phyloP scores from a whole-genome alignment of 2,888 invertebrate genomes.

The Ctena decussata region DNA sequence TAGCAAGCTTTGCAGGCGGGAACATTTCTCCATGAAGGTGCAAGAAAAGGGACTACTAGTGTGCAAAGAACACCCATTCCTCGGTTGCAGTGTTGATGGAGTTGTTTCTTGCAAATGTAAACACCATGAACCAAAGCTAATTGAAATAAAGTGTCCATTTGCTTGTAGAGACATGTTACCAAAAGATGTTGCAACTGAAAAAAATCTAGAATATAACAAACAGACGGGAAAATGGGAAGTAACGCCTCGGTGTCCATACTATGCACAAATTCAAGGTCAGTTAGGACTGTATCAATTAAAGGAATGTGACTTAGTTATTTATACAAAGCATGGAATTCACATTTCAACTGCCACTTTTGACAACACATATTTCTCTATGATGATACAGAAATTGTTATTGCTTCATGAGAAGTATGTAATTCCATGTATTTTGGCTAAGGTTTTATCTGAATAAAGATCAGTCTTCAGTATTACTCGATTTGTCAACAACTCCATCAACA shows the following conservation, averaged over 20 bases:
- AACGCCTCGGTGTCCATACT: conserved; percentile 7
- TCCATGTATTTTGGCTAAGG: neutral
- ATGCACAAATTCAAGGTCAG: conserved; percentile 30
- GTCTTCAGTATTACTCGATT: too few relatives aligned
- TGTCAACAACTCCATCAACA: too few relatives aligned
- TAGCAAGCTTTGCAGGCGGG: too few relatives aligned
- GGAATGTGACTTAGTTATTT: conserved; percentile 29
- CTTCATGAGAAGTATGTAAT: conserved; percentile 15
- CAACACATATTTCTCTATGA: neutral
- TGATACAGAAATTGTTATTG: neutral
- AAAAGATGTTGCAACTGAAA: conserved; percentile 13
- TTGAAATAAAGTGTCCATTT: too few relatives aligned
- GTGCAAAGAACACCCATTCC: too few relatives aligned
- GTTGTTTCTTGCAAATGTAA: too few relatives aligned
- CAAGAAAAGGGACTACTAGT: too few relatives aligned
- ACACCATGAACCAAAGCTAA: too few relatives aligned
- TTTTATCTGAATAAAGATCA: neutral
- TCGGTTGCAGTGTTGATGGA: too few relatives aligned
- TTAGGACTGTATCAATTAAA: conserved; percentile 3
- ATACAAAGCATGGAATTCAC: conserved; percentile 23
- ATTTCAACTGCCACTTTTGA: conserved; percentile 12
- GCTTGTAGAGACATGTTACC: neutral
- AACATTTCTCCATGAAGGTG: too few relatives aligned
- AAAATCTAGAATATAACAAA: neutral
- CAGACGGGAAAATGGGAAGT: neutral